A percentile compares a stretch with the other conserved stretches of the same genome.
Conservation (phyloP, 2,797 vertebrate species). For the Orientallactaga sibirica region DNA sequence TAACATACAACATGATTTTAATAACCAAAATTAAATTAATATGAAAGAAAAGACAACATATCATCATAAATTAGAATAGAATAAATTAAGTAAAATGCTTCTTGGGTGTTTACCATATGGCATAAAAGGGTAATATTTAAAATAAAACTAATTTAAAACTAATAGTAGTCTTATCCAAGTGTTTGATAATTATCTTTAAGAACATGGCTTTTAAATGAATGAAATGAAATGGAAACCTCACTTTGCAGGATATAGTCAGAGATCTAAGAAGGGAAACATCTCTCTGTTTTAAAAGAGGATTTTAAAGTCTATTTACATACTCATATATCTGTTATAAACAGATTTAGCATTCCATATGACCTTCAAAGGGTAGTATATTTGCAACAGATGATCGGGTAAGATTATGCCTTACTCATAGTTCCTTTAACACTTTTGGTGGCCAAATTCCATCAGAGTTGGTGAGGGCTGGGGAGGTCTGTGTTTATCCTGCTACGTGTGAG, state of each 20-base stretch:
- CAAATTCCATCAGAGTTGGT: background rate
- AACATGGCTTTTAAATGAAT: conserved; percentile 40
- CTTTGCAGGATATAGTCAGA: background rate
- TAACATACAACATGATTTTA: conserved; percentile 16
- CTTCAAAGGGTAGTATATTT: accelerated
- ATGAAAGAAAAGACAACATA: conserved; percentile 22
- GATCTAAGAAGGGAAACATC: background rate
- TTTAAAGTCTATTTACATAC: background rate
- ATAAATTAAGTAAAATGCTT: conserved; percentile 28
- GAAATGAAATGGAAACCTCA: background rate
- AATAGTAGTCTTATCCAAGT: conserved; percentile 9
- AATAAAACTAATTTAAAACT: conserved; percentile 41
- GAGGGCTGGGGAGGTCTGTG: background rate
- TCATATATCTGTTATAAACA: background rate
- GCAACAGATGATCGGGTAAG: background rate
- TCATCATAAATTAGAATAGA: conserved; percentile 39
- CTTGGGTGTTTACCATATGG: background rate
- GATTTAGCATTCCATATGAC: background rate
- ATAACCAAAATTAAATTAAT: conserved; percentile 2
- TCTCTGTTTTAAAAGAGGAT: background rate
- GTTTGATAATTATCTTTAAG: background rate
- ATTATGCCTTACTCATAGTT: background rate
- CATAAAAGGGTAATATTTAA: conserved; percentile 24
- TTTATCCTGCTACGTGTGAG: background rate
- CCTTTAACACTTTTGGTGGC: background rate